Evolutionary conservation across 2,888 invertebrate genomes (phyloP).

Genomic region (Sarcophaga variegata): DNA sequence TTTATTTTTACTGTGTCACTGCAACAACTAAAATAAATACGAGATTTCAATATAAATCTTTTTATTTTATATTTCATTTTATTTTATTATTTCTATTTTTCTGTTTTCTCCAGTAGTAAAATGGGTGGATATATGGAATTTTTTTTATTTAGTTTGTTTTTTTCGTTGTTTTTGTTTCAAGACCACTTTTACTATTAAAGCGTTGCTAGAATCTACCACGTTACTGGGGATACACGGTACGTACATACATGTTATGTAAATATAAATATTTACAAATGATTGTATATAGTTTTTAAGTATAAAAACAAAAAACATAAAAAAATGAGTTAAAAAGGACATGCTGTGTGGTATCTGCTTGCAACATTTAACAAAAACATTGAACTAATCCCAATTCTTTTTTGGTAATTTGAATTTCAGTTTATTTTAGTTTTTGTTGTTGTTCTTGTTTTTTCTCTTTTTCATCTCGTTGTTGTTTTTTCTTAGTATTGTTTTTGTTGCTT

Average conservation of each 20-base stretch:
- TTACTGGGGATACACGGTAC: no score
- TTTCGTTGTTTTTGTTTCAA: neutral
- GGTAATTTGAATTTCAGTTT: neutral
- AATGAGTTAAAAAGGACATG: neutral
- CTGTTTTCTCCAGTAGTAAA: no score
- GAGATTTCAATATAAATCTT: neutral
- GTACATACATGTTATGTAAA: no score
- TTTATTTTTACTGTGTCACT: neutral
- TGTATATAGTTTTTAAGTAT: no score
- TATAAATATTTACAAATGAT: no score
- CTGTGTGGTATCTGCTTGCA: no score
- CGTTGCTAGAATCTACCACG: neutral
- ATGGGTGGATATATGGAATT: no score
- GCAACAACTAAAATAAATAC: neutral
- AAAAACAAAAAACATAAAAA: neutral
- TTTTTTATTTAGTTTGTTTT: no score
- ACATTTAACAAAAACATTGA: constrained; percentile 48
- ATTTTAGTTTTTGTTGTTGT: neutral
- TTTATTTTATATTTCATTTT: neutral
- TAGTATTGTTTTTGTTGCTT: constrained; percentile 1
- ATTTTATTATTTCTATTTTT: no score
- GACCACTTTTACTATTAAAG: neutral
- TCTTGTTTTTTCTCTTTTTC: neutral
- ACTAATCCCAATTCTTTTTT: constrained; percentile 54
- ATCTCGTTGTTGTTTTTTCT: neutral